Base-by-base conservation (phyloP, 1,140 invertebrate genomes). In the Microplitis mediator region DNA sequence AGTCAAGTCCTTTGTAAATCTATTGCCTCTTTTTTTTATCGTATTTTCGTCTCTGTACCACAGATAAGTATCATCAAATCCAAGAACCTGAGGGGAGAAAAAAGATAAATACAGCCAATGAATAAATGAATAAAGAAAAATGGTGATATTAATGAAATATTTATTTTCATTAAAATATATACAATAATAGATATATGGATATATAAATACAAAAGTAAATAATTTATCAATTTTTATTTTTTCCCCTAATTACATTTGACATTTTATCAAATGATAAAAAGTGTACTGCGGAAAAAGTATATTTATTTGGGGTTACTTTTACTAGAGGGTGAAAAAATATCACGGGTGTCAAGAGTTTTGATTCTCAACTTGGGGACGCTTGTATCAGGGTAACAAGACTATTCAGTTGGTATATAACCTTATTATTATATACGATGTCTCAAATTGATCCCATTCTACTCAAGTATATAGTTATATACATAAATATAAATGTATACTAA, bases 51-150 rank as follows among this genome's bases (percentile, higher is more conserved):
- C 77, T 74, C 89, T 88, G 56, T 81, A 75, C 79, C 92, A 87
- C 35, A 89, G 73, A 76, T 91, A 91, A 3, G 89, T 89, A 64
- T 91, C 85, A 6, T 82, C 75, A 78, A 91, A 91, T 34, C 88
- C 89, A 3, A 81, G 78, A 2, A 92, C 87, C 90, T 91, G 63
- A 4, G 70, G 63, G 4, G 74, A 72, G 13, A 73, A 64, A 77
- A 61, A 5, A 73, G 72, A n/a, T 69, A 67, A 76, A 60, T 65
- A 56, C 5, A 13, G 11, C 31, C 31, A 50, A 16, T 50, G 50
- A 58, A 31, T 58, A 4, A 36, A 64, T 39, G 36, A 58, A 61
- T 34, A 31, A 50, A 39, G n/a, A n/a, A 32, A 35, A 36, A 62
- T 61, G 58, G 39, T 35, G 45, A 11, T 45, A 56, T 9, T 45